Base-by-base conservation (phyloP, 1,140 invertebrate genomes). In the Zophobas atratus region DNA sequence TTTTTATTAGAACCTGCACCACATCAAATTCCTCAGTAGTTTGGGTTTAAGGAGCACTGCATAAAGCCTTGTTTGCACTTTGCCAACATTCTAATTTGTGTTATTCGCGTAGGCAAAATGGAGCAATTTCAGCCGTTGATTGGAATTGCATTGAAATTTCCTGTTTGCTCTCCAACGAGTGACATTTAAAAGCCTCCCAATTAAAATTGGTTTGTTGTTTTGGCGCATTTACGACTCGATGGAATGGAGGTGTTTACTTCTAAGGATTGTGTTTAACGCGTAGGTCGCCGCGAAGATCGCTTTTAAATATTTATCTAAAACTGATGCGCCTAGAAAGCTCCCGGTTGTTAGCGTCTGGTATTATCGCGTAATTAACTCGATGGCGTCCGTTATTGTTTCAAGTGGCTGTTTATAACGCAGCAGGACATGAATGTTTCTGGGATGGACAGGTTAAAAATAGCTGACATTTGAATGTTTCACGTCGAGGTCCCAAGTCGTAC, bases 381-480 rank as follows among this genome's bases (percentile, higher is more conserved):
- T 67, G 60, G 60, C 60, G 60, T 67, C 39, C 60, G 39, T 67
- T 67, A 20, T 20, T 20, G 33, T 43, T 43, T 39, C 38, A 39
- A 41, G 39, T 63, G 49, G 57, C 57, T 39, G 57, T 63, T 63
- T 63, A 67, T 67, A 67, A 41, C 39, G 36, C 57, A 32, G 36
- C 60, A 67, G 60, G 60, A 43, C 60, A 67, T 67, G 43, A 67
- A 67, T 39, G 35, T 67, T 67, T 35, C 60, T 67, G 60, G 39
- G 60, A 67, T 67, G 60, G 60, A 67, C 60, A 6, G 20, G 60
- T 67, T 67, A 67, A 67, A 67, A 67, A 67, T 67, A 67, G 60
- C 43, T 67, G 60, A 67, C 60, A 67, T 67, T 67, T 43, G 60
- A 46, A 46, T 33, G 39, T 67, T 67, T 67, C 32, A 43, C 8